These are phyloP conservation scores for Brachyptera risi DNA, from an alignment of 2,888 invertebrate genomes.

Conservation along the genomic window DNA sequence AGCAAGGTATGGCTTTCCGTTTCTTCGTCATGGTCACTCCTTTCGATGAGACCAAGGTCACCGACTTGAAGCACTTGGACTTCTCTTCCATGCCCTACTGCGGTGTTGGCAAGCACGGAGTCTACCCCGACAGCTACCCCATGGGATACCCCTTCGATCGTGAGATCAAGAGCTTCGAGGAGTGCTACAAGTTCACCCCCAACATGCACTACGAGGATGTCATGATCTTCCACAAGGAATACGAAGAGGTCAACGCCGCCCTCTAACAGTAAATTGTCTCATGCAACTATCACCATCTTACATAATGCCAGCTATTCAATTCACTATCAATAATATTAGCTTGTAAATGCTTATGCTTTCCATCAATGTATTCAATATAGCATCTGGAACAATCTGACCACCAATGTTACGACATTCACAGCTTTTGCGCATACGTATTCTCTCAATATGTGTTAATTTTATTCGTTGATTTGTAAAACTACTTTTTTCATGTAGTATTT, in stretches of 20 bases:
- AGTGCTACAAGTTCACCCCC: conserved; percentile 44
- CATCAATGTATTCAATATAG: too few relatives aligned
- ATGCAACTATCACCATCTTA: too few relatives aligned
- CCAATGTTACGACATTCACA: too few relatives aligned
- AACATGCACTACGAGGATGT: conserved; percentile 61
- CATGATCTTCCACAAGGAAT: conserved; percentile 54
- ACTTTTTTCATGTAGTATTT: too few relatives aligned
- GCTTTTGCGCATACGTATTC: too few relatives aligned
- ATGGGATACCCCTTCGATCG: conserved; percentile 58
- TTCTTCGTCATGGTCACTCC: conserved; percentile 60
- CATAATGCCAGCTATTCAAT: too few relatives aligned
- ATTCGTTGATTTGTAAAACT: too few relatives aligned
- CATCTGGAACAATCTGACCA: too few relatives aligned
- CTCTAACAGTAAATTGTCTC: conserved; percentile 12
- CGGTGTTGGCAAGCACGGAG: conserved; percentile 40
- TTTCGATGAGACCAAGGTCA: conserved; percentile 46
- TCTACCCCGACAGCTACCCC: conserved; percentile 50
- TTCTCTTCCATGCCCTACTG: conserved; percentile 49
- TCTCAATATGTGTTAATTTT: too few relatives aligned
- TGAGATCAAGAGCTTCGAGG: conserved; percentile 43
- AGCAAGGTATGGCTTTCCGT: conserved; percentile 61
- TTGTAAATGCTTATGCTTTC: too few relatives aligned
- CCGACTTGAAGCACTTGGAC: conserved; percentile 56
- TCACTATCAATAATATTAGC: too few relatives aligned
- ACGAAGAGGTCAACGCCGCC: conserved; percentile 27